Evolutionary conservation across 2,113 vertebrate species (phyloP).

Genomic region (Nyctibius bracteatus): DNA sequence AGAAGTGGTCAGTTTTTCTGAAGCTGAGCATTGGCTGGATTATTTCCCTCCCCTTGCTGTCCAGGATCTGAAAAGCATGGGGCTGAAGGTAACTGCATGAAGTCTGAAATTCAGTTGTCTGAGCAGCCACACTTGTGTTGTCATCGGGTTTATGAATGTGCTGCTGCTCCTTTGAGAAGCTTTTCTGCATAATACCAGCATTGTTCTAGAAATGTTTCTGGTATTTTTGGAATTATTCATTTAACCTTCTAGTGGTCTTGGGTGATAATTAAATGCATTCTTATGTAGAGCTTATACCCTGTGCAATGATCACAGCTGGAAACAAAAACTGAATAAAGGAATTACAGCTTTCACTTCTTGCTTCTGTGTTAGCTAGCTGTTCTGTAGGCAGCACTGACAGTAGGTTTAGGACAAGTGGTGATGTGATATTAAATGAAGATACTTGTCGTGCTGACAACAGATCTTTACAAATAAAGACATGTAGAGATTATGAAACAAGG

Average conservation of each 20-base stretch:
- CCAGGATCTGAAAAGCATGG: constrained; percentile 91
- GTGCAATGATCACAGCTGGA: neutral
- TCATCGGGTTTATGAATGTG: neutral
- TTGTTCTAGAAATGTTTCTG: neutral
- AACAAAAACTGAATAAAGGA: neutral
- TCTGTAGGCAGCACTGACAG: neutral
- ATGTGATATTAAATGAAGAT: neutral
- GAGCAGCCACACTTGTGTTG: rapidly evolving
- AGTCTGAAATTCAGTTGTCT: rapidly evolving
- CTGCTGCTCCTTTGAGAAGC: neutral
- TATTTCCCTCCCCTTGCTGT: constrained; percentile 93
- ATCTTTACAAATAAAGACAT: neutral
- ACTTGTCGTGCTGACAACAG: neutral
- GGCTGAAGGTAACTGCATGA: constrained; percentile 83
- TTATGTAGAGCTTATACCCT: neutral
- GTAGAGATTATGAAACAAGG: neutral
- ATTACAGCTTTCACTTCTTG: neutral
- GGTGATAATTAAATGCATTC: neutral
- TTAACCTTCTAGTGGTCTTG: neutral
- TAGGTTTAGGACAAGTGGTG: neutral
- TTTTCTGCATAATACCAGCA: neutral
- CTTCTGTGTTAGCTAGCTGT: neutral
- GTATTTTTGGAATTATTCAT: neutral
- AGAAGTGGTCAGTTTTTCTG: constrained; percentile 87
- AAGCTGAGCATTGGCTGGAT: constrained; percentile 93